A percentile compares a stretch with the other conserved stretches of the same genome.
phyloP scores from a whole-genome alignment of 2,797 vertebrate genomes.

The Pseudochaenichthys georgianus region DNA sequence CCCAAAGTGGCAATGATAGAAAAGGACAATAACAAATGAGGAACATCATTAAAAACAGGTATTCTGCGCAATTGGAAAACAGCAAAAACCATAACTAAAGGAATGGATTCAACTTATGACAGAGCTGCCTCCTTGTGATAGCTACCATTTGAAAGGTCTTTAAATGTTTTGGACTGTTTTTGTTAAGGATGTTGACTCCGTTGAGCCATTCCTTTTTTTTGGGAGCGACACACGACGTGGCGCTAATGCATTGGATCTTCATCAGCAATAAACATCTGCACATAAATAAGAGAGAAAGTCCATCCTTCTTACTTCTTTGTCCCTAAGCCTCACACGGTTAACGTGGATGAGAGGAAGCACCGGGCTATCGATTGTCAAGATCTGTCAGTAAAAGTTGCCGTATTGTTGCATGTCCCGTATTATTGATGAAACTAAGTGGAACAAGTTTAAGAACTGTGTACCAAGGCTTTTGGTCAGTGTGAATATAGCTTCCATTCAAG shows the following conservation, averaged over 20 bases:
- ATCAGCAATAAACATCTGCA: not conserved
- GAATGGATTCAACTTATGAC: too few relatives aligned
- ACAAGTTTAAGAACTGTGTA: not conserved
- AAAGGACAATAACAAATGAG: too few relatives aligned
- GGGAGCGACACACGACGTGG: too few relatives aligned
- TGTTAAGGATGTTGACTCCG: too few relatives aligned
- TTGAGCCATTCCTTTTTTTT: too few relatives aligned
- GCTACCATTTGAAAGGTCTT: too few relatives aligned
- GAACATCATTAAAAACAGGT: too few relatives aligned
- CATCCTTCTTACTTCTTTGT: not conserved
- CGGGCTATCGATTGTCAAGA: not conserved
- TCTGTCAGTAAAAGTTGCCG: not conserved
- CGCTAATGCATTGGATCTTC: slow-evolving; percentile 1
- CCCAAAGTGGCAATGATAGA: too few relatives aligned
- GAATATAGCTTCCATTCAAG: slow-evolving; percentile 6
- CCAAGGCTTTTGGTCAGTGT: not conserved
- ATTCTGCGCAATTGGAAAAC: too few relatives aligned
- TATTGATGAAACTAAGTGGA: not conserved
- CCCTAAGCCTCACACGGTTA: not conserved
- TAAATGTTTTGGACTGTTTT: too few relatives aligned
- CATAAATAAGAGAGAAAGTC: slow-evolving; percentile 3
- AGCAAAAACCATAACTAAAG: too few relatives aligned
- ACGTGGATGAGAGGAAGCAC: not conserved
- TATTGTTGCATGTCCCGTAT: not conserved
- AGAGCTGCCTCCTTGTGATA: too few relatives aligned